Conservation (phyloP, 2,888 invertebrate species). For the Tenthredo mesomela region DNA sequence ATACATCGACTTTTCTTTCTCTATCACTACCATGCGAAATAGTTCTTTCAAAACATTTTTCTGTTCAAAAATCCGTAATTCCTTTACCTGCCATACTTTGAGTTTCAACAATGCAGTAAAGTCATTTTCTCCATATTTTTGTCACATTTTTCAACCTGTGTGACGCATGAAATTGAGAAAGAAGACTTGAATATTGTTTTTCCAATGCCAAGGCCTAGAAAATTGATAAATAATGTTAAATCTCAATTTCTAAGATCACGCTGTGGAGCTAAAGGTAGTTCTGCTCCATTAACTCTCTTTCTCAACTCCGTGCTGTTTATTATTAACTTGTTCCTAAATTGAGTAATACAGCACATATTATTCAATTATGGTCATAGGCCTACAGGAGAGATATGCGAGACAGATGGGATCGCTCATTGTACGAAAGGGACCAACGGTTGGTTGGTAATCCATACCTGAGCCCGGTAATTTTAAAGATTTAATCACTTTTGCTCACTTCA, state of each 20-base stretch:
- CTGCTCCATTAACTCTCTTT: not conserved
- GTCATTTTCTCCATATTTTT: not conserved
- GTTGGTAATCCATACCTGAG: conserved; percentile 4
- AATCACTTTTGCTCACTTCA: not conserved
- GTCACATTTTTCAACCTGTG: not conserved
- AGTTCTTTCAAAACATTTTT: not conserved
- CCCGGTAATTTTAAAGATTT: conserved; percentile 15
- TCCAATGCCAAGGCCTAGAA: no score
- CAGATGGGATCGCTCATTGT: conserved; percentile 31
- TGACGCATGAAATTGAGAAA: not conserved
- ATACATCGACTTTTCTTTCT: no score
- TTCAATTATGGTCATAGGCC: conserved; percentile 1
- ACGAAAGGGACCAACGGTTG: conserved; percentile 29
- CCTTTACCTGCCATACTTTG: not conserved
- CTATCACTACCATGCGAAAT: no score
- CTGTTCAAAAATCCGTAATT: not conserved
- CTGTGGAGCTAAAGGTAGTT: not conserved
- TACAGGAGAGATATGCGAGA: conserved; percentile 15
- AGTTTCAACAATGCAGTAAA: not conserved
- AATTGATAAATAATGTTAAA: no score
- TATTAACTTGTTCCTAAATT: not conserved
- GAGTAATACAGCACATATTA: not conserved
- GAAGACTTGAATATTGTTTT: not conserved
- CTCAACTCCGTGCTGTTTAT: not conserved
- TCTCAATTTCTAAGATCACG: no score